A percentile compares a stretch with the other conserved stretches of the same genome.
phyloP scores from a whole-genome alignment of 2,888 invertebrate species.

The Acleris laterana region DNA sequence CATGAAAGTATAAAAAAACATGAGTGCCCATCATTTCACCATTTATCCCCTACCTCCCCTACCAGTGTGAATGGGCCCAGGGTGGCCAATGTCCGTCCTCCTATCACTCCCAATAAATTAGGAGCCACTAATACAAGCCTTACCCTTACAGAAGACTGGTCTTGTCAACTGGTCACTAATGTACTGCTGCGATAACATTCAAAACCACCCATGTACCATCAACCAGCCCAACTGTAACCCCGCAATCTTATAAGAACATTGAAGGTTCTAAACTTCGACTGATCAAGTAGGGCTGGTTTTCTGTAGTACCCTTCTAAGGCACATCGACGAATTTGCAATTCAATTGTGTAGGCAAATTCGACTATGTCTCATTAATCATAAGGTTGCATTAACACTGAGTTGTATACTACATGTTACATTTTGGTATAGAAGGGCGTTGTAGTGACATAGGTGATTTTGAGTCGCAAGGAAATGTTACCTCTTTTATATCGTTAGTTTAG shows the following conservation, averaged over 20 bases:
- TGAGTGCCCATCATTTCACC: conserved; percentile 38
- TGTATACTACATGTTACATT: no score
- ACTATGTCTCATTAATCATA: no score
- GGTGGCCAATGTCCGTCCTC: conserved; percentile 82
- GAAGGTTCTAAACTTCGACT: conserved; percentile 7
- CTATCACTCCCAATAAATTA: conserved; percentile 83
- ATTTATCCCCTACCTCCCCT: conserved; percentile 55
- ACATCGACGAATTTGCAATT: no score
- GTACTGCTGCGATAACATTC: conserved; percentile 80
- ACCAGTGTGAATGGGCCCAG: conserved; percentile 78
- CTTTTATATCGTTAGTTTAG: conserved; percentile 75
- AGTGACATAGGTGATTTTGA: conserved; percentile 63
- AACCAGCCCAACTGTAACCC: conserved; percentile 54
- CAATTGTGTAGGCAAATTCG: no score
- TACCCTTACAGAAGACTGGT: conserved; percentile 81
- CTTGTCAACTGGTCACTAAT: conserved; percentile 80
- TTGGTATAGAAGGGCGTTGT: conserved; percentile 40
- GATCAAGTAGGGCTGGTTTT: conserved; percentile 1
- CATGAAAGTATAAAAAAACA: no score
- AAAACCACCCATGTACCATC: conserved; percentile 70
- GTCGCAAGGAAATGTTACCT: conserved; percentile 62
- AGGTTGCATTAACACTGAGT: no score
- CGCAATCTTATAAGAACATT: conserved; percentile 20
- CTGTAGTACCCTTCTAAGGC: no score
- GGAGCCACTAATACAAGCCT: conserved; percentile 81